A percentile compares a stretch with the other conserved stretches of the same genome.
Evolutionary conservation across 2,113 vertebrate genomes (phyloP).

Genomic region (Fulica atra): DNA sequence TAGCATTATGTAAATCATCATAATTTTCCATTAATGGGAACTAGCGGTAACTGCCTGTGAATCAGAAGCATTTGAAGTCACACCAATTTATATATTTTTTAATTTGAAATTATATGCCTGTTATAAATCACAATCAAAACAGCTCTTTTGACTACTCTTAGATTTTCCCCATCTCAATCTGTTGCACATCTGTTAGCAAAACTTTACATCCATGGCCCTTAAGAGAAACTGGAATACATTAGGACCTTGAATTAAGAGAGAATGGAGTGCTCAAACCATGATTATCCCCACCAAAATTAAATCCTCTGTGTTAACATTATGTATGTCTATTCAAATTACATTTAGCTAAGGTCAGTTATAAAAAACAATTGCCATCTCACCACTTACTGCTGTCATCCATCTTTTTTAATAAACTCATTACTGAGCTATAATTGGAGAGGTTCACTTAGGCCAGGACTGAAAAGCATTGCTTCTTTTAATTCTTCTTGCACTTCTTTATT

Average conservation of each 20-base stretch:
- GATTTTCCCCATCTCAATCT: constrained; percentile 17
- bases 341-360: constrained; percentile 32
- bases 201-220: neutral
- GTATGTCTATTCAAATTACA: constrained; percentile 25
- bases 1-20: constrained; percentile 50
- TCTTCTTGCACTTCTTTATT: neutral
- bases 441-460: neutral
- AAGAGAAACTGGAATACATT: neutral
- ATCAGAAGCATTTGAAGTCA: constrained; percentile 24
- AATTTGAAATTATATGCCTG: constrained; percentile 1
- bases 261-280: neutral
- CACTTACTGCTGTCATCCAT: neutral
- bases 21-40: constrained; percentile 39
- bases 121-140: constrained; percentile 28
- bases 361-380: constrained; percentile 48
- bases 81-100: neutral
- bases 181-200: constrained; percentile 29
- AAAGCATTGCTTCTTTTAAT: neutral
- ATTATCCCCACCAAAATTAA: constrained; percentile 43
- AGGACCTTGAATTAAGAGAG: neutral
- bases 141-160: constrained; percentile 9
- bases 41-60: constrained; percentile 29
- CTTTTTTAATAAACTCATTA: constrained; percentile 60
- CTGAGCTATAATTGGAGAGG: neutral
- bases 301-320: constrained; percentile 1